Evolutionary conservation across 2,888 invertebrate genomes (phyloP).

Genomic region (Nemurella pictetii): DNA sequence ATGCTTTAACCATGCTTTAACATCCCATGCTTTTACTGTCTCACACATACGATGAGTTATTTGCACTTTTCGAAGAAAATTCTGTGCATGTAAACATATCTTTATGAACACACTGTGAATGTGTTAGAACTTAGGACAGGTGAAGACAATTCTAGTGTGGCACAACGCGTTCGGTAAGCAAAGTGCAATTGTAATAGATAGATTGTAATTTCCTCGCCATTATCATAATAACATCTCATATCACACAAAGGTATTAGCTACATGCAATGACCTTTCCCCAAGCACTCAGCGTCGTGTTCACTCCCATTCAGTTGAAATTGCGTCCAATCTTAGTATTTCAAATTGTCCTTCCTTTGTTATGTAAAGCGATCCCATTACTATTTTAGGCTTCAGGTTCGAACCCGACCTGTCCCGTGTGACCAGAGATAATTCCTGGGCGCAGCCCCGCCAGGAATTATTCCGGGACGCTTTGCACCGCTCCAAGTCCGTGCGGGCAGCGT

Average conservation of each 20-base stretch:
- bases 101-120: neutral
- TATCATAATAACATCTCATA: neutral
- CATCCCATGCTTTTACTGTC: too few relatives aligned
- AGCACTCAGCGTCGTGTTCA: neutral
- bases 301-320: constrained; percentile 10
- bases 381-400: neutral
- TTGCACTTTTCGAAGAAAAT: neutral
- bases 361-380: constrained; percentile 7
- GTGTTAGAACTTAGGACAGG: neutral
- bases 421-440: neutral
- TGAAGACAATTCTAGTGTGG: neutral
- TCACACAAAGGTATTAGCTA: neutral
- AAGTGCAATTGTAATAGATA: neutral
- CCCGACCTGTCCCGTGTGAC: neutral
- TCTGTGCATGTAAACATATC: neutral
- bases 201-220: neutral
- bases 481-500: neutral
- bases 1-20: too few relatives aligned
- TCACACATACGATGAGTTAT: neutral
- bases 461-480: neutral
- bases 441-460: neutral
- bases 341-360: constrained; percentile 15
- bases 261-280: neutral
- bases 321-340: constrained; percentile 19
- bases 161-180: neutral